Conservation (phyloP, 2,888 invertebrate genomes). For the Chironomus riparius region DNA sequence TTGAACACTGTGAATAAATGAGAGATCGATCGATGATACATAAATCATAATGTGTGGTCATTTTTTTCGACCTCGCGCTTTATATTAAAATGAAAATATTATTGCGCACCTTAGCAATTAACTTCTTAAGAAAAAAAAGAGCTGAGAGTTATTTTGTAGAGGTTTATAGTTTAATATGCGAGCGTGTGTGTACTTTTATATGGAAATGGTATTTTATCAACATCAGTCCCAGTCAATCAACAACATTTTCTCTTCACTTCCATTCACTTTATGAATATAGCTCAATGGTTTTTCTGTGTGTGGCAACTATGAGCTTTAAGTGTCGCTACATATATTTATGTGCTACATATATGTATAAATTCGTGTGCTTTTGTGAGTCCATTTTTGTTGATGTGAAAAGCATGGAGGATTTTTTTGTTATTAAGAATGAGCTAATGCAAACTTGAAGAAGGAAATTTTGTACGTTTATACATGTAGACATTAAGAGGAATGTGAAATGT, state of each 20-base stretch:
- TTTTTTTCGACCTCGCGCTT: conserved; percentile 10
- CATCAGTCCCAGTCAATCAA: conserved; percentile 18
- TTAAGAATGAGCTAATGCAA: no score
- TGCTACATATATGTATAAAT: neutral
- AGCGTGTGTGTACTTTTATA: no score
- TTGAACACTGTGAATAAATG: neutral
- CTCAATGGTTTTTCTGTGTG: neutral
- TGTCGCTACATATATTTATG: neutral
- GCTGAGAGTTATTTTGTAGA: no score
- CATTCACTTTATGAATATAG: neutral
- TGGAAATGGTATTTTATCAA: conserved; percentile 6
- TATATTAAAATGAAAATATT: neutral
- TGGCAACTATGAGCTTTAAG: neutral
- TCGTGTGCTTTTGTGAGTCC: neutral
- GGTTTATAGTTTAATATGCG: no score
- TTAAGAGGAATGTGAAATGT: neutral
- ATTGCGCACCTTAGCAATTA: neutral
- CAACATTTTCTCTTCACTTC: neutral
- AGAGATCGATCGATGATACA: conserved; percentile 19
- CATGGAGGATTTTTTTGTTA: neutral
- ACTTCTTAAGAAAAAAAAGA: no score
- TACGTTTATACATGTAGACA: neutral
- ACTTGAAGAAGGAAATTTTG: neutral
- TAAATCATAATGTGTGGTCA: conserved; percentile 25
- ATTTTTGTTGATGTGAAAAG: neutral